Evolutionary conservation across 2,797 vertebrate species (phyloP).

Genomic region (Tenualosa thibaudeaui): DNA sequence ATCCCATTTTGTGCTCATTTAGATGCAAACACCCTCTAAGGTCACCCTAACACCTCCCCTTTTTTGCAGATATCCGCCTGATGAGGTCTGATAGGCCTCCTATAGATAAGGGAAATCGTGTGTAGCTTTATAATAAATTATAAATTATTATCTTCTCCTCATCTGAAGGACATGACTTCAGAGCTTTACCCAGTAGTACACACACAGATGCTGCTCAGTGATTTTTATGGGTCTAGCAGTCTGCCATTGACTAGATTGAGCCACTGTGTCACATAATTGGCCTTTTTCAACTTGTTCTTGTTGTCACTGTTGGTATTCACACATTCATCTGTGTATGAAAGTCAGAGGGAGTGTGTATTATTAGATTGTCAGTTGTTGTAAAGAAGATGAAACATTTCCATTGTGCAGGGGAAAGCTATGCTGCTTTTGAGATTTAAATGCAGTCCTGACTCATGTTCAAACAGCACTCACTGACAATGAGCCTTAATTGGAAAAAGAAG

Average conservation of each 20-base stretch:
- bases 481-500: constrained; percentile 7
- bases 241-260: background rate
- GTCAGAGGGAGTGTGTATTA: background rate
- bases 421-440: background rate
- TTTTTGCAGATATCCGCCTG: constrained; percentile 56
- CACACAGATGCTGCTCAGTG: background rate
- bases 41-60: constrained; percentile 57
- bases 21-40: constrained; percentile 66
- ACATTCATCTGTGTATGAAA: background rate
- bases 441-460: background rate
- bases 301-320: background rate
- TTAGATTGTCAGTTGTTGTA: background rate
- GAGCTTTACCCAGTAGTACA: background rate
- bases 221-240: background rate
- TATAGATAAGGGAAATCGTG: constrained; percentile 56
- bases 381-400: background rate
- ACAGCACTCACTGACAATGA: background rate
- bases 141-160: too few relatives aligned
- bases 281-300: background rate
- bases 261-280: background rate
- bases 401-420: constrained; percentile 2
- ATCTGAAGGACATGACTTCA: constrained; percentile 56
- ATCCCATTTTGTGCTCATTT: constrained; percentile 52
- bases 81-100: constrained; percentile 50
- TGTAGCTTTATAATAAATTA: background rate